These are phyloP conservation scores for Rhopalosiphum nymphaeae DNA, from an alignment of 2,888 invertebrate genomes.

Conservation along the genomic window DNA sequence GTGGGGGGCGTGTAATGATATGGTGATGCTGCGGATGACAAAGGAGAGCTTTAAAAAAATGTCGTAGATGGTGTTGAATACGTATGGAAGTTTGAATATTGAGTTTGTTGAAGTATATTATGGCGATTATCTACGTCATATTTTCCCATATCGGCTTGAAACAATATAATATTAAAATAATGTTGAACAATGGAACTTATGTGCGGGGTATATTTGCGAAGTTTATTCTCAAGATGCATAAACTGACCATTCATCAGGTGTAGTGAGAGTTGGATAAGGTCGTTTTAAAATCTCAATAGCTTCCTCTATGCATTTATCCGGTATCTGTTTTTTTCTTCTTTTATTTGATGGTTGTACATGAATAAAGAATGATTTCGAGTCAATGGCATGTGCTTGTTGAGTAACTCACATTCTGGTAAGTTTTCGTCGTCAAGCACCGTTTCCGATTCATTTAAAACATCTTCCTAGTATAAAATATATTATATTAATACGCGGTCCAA, in stretches of 20 bases:
- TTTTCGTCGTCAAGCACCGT: background rate
- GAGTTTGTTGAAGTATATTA: background rate
- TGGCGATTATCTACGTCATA: background rate
- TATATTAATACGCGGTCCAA: background rate
- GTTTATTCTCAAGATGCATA: background rate
- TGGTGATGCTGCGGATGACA: background rate
- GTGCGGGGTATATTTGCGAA: background rate
- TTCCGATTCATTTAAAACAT: background rate
- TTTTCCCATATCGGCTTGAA: conserved; percentile 66
- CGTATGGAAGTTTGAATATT: background rate
- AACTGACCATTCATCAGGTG: background rate
- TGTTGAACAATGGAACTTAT: background rate
- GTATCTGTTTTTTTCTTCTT: background rate
- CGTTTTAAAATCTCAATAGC: no score
- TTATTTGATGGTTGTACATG: background rate
- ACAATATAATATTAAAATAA: no score
- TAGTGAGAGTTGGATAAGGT: background rate
- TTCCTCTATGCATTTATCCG: background rate
- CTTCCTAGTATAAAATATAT: background rate
- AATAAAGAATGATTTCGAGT: background rate
- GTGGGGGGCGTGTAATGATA: background rate
- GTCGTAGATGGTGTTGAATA: background rate
- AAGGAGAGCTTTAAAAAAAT: background rate
- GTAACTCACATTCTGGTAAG: background rate
- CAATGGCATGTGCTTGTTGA: background rate